Base-by-base conservation (phyloP, 2,888 invertebrate genomes). In the Arenicola marina region DNA sequence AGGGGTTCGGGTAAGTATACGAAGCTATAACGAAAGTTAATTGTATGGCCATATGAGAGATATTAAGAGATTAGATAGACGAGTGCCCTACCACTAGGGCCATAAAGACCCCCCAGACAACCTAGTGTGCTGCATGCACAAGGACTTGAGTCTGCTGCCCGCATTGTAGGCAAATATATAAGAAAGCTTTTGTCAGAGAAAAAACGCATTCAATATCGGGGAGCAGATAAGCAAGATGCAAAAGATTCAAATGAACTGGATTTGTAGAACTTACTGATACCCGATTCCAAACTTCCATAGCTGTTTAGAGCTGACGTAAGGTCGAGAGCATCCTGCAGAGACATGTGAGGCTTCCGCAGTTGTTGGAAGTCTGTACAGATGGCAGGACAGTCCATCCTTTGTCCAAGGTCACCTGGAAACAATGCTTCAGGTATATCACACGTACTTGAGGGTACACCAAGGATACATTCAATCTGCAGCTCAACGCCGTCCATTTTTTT, bases 291-390 rank as follows among this genome's bases (percentile, higher is more conserved):
- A n/a, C n/a, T n/a, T n/a, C 78, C 71, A 58, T 66, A 62, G 4
- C 73, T 70, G 59, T 73, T 74, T 15, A 78, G 63, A 43, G 56
- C 61, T 31, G 75, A 69, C 43, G 72, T 72, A 1, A 78, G 63
- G 44, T 72, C 65, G 60, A 74, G 67, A 28, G 70, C 61, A 56
- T 76, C 62, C 3, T 68, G 56, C 21, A 76, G 65, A 4, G 75
- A 66, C 24, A 78, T 67, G 28, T 56, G 61, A 0, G 73, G 70
- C 3, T 71, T 61, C 34, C 68, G 61, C 21, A 74, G 70, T 31
- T 57, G 45, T 7, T 65, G 54, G 28, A 61, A 71, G 56, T 78
- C 78, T 21, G 78, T 78, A 24, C 61, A 51, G 29, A 78, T 73
- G 57, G 75, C 72, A 4, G 60, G 58, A 55, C 76, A 73, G 66